Conservation (phyloP, 2,888 invertebrate genomes). For the Cryptus armator region DNA sequence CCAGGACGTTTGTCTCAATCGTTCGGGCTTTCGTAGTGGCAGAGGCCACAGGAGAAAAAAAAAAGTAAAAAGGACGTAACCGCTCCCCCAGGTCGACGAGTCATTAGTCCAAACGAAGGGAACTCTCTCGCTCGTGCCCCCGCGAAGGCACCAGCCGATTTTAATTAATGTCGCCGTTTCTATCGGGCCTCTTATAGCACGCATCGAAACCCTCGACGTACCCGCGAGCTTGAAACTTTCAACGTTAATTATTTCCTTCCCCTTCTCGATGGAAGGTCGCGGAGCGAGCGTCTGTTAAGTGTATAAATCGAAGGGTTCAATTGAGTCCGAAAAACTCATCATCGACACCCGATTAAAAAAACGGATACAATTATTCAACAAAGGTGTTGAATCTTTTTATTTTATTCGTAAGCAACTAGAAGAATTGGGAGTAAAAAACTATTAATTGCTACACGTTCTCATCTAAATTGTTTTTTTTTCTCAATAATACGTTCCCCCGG, state of each 20-base stretch:
- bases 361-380: not conserved
- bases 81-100: slow-evolving; percentile 48
- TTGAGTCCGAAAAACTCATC: slow-evolving; percentile 15
- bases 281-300: slow-evolving; percentile 37
- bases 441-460: too few species aligned
- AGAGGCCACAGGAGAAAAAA: not conserved
- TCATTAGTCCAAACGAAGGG: slow-evolving; percentile 52
- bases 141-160: slow-evolving; percentile 66
- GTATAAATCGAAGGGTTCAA: slow-evolving; percentile 46
- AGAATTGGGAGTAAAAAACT: too few species aligned
- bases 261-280: slow-evolving; percentile 59
- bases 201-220: slow-evolving; percentile 52
- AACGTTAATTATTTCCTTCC: slow-evolving; percentile 75
- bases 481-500: too few species aligned
- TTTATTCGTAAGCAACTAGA: too few species aligned
- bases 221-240: slow-evolving; percentile 70
- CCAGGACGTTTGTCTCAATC: slow-evolving; percentile 16
- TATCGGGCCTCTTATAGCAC: slow-evolving; percentile 61
- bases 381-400: not conserved
- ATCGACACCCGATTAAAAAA: too few species aligned
- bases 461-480: too few species aligned
- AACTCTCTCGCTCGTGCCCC: slow-evolving; percentile 10
- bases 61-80: slow-evolving; percentile 4
- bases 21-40: slow-evolving; percentile 1
- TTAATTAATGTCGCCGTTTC: slow-evolving; percentile 76